phyloP scores from a whole-genome alignment of 1,140 invertebrate genomes.

The Nomia melanderi region DNA sequence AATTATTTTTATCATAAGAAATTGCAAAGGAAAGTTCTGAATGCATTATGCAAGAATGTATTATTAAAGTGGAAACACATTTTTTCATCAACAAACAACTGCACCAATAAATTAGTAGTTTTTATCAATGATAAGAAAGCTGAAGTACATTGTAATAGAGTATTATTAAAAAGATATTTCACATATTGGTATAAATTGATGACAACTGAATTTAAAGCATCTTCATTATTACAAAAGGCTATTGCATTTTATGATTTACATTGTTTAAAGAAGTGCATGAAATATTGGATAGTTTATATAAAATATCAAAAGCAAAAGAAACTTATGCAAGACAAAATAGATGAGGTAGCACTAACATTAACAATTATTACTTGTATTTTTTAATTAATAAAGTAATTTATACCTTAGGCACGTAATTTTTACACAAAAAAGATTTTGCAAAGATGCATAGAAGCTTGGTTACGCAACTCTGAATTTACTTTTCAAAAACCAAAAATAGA shows the following conservation, averaged over 20 bases:
- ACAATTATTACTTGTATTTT: neutral
- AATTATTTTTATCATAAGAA: conserved; percentile 13
- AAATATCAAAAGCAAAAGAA: neutral
- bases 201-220: neutral
- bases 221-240: neutral
- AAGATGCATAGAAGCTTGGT: conserved; percentile 6
- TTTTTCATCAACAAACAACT: neutral
- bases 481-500: neutral
- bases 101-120: neutral
- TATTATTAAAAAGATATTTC: conserved; percentile 9
- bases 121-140: neutral
- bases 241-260: neutral
- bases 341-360: neutral
- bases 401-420: conserved; percentile 13
- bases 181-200: conserved; percentile 14
- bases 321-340: neutral
- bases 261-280: conserved; percentile 22
- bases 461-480: neutral
- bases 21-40: conserved; percentile 14
- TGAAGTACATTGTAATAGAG: neutral
- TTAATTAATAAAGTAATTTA: conserved; percentile 1
- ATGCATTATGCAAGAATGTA: conserved; percentile 33
- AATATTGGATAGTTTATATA: conserved; percentile 12
- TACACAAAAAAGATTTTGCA: neutral
- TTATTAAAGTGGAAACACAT: conserved; percentile 35